Percentiles rank a stretch among this genome's conserved stretches.
phyloP scores from a whole-genome alignment of 2,797 vertebrate genomes.

The Clamator glandarius region DNA sequence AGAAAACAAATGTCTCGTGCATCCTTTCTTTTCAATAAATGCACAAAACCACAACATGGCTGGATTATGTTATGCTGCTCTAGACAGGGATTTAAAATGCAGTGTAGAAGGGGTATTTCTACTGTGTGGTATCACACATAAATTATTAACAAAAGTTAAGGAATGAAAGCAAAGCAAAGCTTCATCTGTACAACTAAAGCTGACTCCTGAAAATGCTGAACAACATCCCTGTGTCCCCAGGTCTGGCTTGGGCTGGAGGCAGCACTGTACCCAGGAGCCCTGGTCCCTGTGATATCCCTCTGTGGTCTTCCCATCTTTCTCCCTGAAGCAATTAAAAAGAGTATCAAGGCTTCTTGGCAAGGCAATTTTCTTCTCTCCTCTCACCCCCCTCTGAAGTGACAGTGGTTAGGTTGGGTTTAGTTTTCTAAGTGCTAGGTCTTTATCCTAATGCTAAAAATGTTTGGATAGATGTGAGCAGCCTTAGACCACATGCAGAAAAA shows the following conservation, averaged over 20 bases:
- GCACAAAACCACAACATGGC: background rate
- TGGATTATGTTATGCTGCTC: background rate
- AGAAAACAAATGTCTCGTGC: background rate
- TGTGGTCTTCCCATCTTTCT: background rate
- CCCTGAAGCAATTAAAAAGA: conserved; percentile 10
- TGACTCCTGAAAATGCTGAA: background rate
- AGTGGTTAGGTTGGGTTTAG: background rate
- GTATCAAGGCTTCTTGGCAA: background rate
- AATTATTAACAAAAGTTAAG: conserved; percentile 40
- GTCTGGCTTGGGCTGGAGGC: background rate
- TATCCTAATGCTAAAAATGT: conserved; percentile 15
- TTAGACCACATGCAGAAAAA: conserved; percentile 33
- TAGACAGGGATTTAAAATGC: background rate
- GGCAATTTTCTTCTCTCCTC: background rate
- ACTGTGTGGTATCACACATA: background rate
- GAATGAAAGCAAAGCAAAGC: conserved; percentile 33
- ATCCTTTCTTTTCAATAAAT: background rate
- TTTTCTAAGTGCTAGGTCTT: background rate
- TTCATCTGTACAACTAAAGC: background rate
- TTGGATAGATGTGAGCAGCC: background rate
- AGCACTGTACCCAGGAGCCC: background rate
- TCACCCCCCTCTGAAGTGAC: background rate
- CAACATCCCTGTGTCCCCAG: background rate
- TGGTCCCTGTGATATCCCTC: background rate
- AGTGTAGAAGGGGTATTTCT: background rate